Evolutionary conservation across 2,113 vertebrate species (phyloP).

Genomic region (Chloropsis cyanopogon): DNA sequence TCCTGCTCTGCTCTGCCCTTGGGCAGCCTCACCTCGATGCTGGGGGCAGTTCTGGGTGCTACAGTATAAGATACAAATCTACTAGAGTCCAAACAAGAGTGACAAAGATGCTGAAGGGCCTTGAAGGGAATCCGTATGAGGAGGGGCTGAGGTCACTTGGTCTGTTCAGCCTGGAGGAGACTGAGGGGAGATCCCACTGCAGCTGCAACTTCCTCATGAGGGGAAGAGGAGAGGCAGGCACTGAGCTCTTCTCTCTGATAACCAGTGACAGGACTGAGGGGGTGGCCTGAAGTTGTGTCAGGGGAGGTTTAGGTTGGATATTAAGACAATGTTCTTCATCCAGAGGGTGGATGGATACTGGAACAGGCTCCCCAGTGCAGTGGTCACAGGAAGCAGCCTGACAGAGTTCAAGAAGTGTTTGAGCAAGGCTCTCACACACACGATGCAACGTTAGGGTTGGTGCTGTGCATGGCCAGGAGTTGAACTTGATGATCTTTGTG

Average conservation of each 20-base stretch:
- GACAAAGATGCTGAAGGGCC: background rate
- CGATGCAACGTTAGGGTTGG: too few relatives aligned
- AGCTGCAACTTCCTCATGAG: background rate
- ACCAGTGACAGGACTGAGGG: background rate
- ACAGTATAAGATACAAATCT: background rate
- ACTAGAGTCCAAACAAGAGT: background rate
- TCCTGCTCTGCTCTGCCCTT: background rate
- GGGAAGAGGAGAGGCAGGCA: background rate
- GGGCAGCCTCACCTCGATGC: background rate
- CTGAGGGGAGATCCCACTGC: background rate
- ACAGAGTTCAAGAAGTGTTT: rapidly evolving
- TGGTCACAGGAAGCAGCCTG: background rate
- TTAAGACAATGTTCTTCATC: background rate
- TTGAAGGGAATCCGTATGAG: background rate
- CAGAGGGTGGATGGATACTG: background rate
- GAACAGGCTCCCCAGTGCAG: background rate
- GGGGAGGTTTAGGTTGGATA: background rate
- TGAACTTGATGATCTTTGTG: background rate
- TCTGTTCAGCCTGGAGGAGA: background rate
- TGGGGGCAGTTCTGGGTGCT: background rate
- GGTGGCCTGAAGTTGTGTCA: background rate
- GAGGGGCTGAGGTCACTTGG: background rate
- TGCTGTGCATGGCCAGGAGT: background rate
- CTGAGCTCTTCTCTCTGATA: too few relatives aligned
- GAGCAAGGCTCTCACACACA: background rate